Evolutionary conservation across 1,140 invertebrate genomes (phyloP), one percentile per base, ranked within the genome.

Genomic region (Calliopsis andreniformis): DNA sequence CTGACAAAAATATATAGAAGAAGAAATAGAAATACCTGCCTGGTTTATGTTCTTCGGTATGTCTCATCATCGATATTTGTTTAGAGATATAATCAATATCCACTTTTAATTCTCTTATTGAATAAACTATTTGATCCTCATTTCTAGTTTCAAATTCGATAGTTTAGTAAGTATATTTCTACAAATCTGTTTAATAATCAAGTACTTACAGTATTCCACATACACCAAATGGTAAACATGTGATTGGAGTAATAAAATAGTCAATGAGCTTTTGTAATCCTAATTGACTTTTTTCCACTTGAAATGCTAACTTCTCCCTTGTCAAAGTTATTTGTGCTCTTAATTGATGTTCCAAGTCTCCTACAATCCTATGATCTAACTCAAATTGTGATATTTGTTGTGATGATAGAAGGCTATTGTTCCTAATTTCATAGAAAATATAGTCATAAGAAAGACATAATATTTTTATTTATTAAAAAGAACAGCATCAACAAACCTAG

Each of bases 191-290:
- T 56, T 20, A 51, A 42, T 28, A 23, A 18, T 56, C 47, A 35
- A 56, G 43, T 53, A 58, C 82, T 71, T 80, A 92, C 90, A 85
- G 69, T 51, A 96, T 93, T 55, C 92, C 93, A 45, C 83, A 92
- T 8, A 95, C 92, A 18, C 90, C 93, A 79, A 96, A 94, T 23
- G 95, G 95, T 69, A 94, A 92, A 18, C 94, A 93, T 66, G 95
- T 94, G 10, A 96, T 87, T 16, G 94, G 93, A 81, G 94, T 90
- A n/a, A 96, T 93, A 79, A 96, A 96, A 82, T 95, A 93, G 20
- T 94, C 90, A 79, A 94, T 92, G 49, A 98, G 91, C 89, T 98
- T 98, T 28, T 94, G 88, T 23, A 96, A 91, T 14, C 92, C 93
- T 8, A 97, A 86, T 77, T 94, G 92, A 25, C 95, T 95, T 80